Evolutionary conservation across 2,888 invertebrate genomes (phyloP), one percentile per base, ranked within the genome.

Genomic region (Drosophila atroscutellata): DNA sequence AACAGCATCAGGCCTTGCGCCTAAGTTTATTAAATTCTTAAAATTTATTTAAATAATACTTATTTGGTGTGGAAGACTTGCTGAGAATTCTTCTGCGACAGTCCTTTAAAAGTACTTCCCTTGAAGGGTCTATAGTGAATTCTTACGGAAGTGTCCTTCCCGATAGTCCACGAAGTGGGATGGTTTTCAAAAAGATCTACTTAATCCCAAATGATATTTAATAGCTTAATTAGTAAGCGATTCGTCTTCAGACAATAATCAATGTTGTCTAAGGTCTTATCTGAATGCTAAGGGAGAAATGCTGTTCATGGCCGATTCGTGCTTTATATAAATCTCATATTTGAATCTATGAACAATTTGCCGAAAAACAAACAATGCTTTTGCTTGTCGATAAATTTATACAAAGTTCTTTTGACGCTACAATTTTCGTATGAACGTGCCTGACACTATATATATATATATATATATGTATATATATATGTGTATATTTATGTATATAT

Each of bases 281-380:
- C 9, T 13, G 13, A 24, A 18, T 55, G 42, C 42, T 15, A 9
- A 7, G 39, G n/a, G 6, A 42, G 6, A 37, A 50, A 32, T 61
- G 28, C 15, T 15, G 39, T 54, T 42, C 30, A 32, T 9, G 8
- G 32, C 28, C 56, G 24, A 37, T 37, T 39, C 59, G n/a, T 37
- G n/a, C 49, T 39, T n/a, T 3, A 54, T 26, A 32, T 51, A 37
- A 51, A 68, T 57, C 56, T 64, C 56, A 45, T 68, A 68, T 64
- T 64, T 64, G 51, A 57, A 64, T 64, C 57, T 65, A 47, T 34
- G 56, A 24, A 56, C 50, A 70, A 56, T 70, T 64, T 72, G 55
- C 54, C 49, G 52, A 58, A 47, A 65, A 57, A 58, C 68, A 65
- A 52, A 56, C 45, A 56, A 36, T 58, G 55, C 32, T 26, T 30